These are phyloP conservation scores for Orthonyx spaldingii DNA, from an alignment of 2,113 vertebrate genomes.

Conservation along the genomic window DNA sequence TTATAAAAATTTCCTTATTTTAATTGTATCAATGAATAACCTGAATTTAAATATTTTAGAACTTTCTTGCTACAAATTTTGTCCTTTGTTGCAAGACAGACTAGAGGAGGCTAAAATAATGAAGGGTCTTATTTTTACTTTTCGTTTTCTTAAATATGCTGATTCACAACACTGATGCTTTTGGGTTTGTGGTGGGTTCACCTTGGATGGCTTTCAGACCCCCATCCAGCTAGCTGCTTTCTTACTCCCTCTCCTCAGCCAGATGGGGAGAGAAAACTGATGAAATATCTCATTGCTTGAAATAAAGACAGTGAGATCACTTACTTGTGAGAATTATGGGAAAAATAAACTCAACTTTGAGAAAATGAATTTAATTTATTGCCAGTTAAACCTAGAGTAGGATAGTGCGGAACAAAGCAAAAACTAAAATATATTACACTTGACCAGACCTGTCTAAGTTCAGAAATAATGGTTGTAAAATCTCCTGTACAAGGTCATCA, in stretches of 20 bases:
- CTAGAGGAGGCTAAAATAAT: not conserved
- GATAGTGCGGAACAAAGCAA: not conserved
- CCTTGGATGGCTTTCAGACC: not conserved
- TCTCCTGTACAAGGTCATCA: not conserved
- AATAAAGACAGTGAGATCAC: not conserved
- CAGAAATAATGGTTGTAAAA: not conserved
- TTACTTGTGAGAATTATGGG: not conserved
- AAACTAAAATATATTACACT: not conserved
- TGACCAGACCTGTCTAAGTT: fast-evolving
- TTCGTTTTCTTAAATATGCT: not conserved
- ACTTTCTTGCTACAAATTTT: not conserved
- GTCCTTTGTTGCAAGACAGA: not conserved
- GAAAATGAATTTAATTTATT: not conserved
- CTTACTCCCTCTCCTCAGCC: not conserved
- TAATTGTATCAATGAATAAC: not conserved
- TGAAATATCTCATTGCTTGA: not conserved
- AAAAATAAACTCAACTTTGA: not conserved
- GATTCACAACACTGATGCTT: not conserved
- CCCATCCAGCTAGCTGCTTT: not conserved
- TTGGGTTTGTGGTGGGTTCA: not conserved
- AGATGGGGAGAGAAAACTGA: not conserved
- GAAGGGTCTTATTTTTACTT: not conserved
- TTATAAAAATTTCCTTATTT: not conserved
- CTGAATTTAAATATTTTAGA: not conserved
- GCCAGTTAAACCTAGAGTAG: not conserved